Evolutionary conservation across 2,797 vertebrate genomes (phyloP), one percentile per base, ranked within the genome.

Genomic region (Clarias pachynema): DNA sequence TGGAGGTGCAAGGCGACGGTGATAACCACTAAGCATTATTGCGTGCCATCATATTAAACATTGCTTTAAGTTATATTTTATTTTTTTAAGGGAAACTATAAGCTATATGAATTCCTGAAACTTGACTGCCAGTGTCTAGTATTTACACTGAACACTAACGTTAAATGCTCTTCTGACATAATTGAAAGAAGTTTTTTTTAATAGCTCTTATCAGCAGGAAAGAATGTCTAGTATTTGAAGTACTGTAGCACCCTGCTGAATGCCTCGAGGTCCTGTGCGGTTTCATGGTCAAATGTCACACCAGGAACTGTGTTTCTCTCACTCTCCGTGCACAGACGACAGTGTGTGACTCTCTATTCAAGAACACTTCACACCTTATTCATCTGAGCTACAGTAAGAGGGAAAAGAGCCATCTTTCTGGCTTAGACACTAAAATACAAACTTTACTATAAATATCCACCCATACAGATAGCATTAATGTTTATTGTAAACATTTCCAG

Each of bases 171-270:
- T 59, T 37, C 31, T 37, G 29, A 78, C 53, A 56, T 75, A 2
- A 26, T 26, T 73, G 70, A 73, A 49, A 44, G 24, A 34, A 22
- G 26, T 12, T 40, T 29, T 74, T 26, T 37, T 44, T 10, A 16
- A 73, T 26, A 49, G 70, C 29, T 78, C 29, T 37, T 78, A 60
- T 78, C 75, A 78, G 24, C 12, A 24, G 37, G 20, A 65, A 63
- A 79, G 60, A 79, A 79, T 63, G 34, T 65, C 24, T 65, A 79
- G 24, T 16, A 63, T 79, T 79, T n/a, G 34, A 62, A 63, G 3
- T 44, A 2, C 44, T 10, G 44, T n/a, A 78, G 57, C 56, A 62
- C 22, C 29, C 59, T 40, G 34, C 59, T 79, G 77, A 37, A 79
- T 34, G 74, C 57, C 31, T 60, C 31, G 60, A 60, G 75, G 56